These are phyloP conservation scores for Caenorhabditis inopinata DNA, from an alignment of 1,140 invertebrate genomes.

Conservation along the genomic window DNA sequence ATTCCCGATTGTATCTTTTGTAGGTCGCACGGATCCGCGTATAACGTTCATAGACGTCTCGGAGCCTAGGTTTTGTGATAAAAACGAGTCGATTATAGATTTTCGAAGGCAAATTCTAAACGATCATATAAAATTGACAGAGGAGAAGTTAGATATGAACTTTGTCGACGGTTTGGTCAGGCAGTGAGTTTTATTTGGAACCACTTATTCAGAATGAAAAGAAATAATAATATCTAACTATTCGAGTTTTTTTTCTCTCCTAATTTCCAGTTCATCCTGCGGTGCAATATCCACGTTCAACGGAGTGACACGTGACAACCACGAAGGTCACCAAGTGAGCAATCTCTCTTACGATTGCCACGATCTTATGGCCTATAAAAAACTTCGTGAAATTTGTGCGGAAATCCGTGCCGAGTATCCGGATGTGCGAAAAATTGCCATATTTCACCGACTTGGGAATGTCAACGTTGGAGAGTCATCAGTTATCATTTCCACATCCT, in stretches of 20 bases:
- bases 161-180: slow-evolving; percentile 5
- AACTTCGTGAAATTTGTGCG: slow-evolving; percentile 42
- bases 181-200: not conserved
- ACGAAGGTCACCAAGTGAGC: slow-evolving; percentile 43
- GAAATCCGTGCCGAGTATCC: slow-evolving; percentile 22
- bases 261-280: slow-evolving; percentile 34
- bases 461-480: slow-evolving; percentile 86
- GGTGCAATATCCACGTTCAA: slow-evolving; percentile 50
- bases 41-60: slow-evolving; percentile 12
- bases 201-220: too few species aligned
- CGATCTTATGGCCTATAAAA: slow-evolving; percentile 53
- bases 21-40: not conserved
- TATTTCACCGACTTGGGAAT: slow-evolving; percentile 67
- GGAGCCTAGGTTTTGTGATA: not conserved
- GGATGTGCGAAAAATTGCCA: slow-evolving; percentile 35
- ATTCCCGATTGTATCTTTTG: not conserved
- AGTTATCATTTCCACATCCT: slow-evolving; percentile 84
- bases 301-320: slow-evolving; percentile 51
- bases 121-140: slow-evolving; percentile 32
- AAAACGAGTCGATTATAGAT: not conserved
- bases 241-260: too few species aligned
- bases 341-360: slow-evolving; percentile 50
- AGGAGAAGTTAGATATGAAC: not conserved
- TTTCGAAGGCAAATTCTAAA: slow-evolving; percentile 28
- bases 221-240: too few species aligned